Conservation (phyloP, 2,797 vertebrate species). For the Poecile montanus region DNA sequence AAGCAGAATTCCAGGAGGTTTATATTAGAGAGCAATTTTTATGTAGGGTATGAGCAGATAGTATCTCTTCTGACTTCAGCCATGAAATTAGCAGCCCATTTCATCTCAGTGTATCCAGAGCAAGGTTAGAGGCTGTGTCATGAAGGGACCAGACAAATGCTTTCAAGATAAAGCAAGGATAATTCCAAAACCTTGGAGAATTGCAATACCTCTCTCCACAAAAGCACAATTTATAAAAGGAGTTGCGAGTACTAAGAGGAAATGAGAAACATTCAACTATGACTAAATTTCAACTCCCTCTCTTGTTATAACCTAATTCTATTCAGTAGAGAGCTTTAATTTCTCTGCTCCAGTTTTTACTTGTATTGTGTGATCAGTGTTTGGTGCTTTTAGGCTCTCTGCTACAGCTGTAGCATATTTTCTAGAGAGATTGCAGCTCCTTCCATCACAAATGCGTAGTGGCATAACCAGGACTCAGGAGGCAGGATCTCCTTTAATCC, state of each 20-base stretch:
- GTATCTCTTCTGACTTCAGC: slow-evolving; percentile 68
- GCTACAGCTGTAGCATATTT: neutral
- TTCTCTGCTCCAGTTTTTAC: neutral
- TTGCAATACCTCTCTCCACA: slow-evolving; percentile 35
- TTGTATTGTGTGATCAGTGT: neutral
- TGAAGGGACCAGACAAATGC: slow-evolving; percentile 43
- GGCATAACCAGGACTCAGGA: neutral
- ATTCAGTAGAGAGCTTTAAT: neutral
- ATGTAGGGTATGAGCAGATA: slow-evolving; percentile 44
- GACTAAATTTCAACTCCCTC: slow-evolving; percentile 61
- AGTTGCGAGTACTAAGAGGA: slow-evolving; percentile 42
- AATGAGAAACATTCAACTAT: slow-evolving; percentile 67
- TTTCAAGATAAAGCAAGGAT: slow-evolving; percentile 63
- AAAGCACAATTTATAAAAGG: slow-evolving; percentile 21
- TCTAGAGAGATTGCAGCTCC: neutral
- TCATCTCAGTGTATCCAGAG: slow-evolving; percentile 40
- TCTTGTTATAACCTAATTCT: slow-evolving; percentile 39
- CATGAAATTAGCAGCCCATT: slow-evolving; percentile 75
- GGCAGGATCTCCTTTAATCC: neutral
- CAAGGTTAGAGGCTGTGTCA: slow-evolving; percentile 56
- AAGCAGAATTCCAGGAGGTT: slow-evolving; percentile 58
- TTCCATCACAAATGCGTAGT: neutral
- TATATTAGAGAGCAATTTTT: slow-evolving; percentile 61
- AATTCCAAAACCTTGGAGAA: slow-evolving; percentile 62
- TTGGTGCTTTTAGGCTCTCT: slow-evolving; percentile 5